These are phyloP conservation scores for Falco biarmicus DNA, from an alignment of 2,797 vertebrate species.

Conservation along the genomic window DNA sequence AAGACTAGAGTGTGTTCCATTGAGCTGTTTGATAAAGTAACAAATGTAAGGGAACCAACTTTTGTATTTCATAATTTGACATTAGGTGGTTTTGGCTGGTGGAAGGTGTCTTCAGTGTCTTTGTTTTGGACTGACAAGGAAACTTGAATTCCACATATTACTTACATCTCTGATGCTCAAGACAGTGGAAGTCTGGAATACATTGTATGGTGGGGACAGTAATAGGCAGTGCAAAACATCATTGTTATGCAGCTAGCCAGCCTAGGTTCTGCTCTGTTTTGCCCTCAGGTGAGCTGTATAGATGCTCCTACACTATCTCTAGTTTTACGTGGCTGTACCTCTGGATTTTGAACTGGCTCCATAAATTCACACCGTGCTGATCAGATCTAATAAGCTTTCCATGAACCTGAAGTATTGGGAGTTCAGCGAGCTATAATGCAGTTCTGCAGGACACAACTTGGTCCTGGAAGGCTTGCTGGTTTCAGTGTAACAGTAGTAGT, in stretches of 20 bases:
- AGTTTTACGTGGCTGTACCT: background rate
- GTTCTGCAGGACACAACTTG: background rate
- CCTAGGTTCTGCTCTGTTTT: background rate
- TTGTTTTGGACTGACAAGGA: background rate
- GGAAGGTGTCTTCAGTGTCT: background rate
- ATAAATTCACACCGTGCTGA: background rate
- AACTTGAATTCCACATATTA: background rate
- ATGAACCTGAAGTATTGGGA: background rate
- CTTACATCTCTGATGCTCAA: background rate
- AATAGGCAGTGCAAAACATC: background rate
- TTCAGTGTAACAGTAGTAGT: background rate
- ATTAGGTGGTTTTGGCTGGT: background rate
- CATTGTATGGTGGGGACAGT: background rate
- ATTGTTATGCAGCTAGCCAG: background rate
- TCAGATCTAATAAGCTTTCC: background rate
- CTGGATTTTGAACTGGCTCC: background rate
- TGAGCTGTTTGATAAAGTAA: background rate
- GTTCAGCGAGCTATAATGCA: background rate
- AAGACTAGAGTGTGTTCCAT: background rate
- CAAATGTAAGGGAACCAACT: background rate
- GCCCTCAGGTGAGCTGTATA: background rate
- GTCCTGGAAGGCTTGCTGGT: background rate
- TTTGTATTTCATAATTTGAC: background rate
- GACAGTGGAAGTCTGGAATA: background rate
- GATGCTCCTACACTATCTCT: background rate